Evolutionary conservation across 2,888 invertebrate species (phyloP), one percentile per base, ranked within the genome.

Genomic region (Drosophila mayaguana): DNA sequence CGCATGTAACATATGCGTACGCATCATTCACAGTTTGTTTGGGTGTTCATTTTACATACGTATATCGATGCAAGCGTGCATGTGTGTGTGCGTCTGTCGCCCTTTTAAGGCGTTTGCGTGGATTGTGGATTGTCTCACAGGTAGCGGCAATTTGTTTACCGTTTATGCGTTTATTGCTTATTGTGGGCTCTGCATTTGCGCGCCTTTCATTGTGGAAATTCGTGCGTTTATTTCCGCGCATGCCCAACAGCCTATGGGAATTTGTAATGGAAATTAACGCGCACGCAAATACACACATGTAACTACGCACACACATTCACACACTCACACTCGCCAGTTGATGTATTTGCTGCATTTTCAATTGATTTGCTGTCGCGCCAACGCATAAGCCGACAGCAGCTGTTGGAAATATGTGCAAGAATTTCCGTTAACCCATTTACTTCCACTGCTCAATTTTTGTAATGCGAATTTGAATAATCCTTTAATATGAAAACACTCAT

Each of bases 191-290:
- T 56, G 61, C 78, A 78, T 65, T 63, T 60, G 56, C 67, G 75
- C 66, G 75, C 50, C 72, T 83, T 72, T 56, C 71, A 70, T 72
- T 84, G 77, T 89, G 89, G 89, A 71, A 84, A 69, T 87, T 75
- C 50, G 63, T 63, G 20, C 57, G 66, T 50, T 40, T 28, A 74
- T 79, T 81, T 77, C 81, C 71, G 78, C 76, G 87, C 82, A 89
- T 84, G 89, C 88, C 66, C 63, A 80, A 69, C 83, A 86, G 59
- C 76, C 73, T 81, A 86, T 70, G 74, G 89, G 68, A 81, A 82
- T 75, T 81, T 57, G 69, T 71, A 45, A n/a, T 76, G 87, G 79
- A 81, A 89, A 79, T 77, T 66, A 84, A 45, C 61, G 45, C 42
- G 9, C 22, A 46, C 22, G 55, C 40, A 42, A 12, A 53, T 12